Percentiles rank a stretch among this genome's conserved stretches.
Conservation (phyloP, 2,113 vertebrate species). For the Agapornis roseicollis region DNA sequence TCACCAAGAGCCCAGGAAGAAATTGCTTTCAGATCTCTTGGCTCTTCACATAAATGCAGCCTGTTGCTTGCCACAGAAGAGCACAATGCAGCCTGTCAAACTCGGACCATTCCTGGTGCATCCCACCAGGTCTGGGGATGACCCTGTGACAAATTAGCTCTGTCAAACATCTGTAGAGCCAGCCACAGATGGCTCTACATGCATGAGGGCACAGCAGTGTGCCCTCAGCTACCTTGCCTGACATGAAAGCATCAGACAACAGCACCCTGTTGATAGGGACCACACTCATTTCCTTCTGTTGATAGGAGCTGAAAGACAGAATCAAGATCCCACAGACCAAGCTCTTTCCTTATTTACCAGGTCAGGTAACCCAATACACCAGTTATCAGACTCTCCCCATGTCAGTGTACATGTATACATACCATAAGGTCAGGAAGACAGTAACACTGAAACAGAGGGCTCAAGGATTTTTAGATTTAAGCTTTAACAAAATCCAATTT, state of each 20-base stretch:
- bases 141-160: background rate
- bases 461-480: background rate
- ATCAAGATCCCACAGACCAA: background rate
- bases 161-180: background rate
- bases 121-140: background rate
- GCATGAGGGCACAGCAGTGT: background rate
- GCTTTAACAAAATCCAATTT: background rate
- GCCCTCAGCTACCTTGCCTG: background rate
- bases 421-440: background rate
- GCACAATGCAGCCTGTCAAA: background rate
- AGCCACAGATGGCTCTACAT: too few relatives aligned
- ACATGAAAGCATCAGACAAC: background rate
- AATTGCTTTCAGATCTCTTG: background rate
- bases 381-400: background rate
- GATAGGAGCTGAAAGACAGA: background rate
- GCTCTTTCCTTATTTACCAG: background rate
- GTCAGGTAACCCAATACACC: background rate
- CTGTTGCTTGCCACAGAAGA: background rate
- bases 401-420: fast-evolving
- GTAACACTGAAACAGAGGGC: background rate
- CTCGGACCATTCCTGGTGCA: background rate
- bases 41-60: background rate
- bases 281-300: fast-evolving
- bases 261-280: background rate
- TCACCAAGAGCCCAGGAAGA: background rate